These are phyloP conservation scores for Arbacia lixula DNA, from an alignment of 53 echinoderm and acorn worm genomes.

Conservation along the genomic window DNA sequence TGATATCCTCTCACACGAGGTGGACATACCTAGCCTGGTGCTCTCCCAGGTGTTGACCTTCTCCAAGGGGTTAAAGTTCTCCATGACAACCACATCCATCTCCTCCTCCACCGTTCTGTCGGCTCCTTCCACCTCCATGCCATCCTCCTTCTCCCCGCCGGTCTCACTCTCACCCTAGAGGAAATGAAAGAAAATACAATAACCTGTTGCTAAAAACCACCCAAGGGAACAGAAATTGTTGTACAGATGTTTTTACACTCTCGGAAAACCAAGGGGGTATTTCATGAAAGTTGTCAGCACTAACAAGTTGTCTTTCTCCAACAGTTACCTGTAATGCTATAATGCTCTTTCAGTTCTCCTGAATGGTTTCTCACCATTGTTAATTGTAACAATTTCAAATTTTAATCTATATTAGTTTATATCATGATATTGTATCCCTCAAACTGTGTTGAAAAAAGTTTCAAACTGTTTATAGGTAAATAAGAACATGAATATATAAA, in stretches of 20 bases:
- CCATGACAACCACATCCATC: slow-evolving; percentile 38
- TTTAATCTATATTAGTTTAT: too few relatives aligned
- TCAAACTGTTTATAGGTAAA: too few relatives aligned
- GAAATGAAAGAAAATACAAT: background rate
- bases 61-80: slow-evolving; percentile 62
- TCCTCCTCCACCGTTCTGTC: slow-evolving; percentile 34
- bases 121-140: background rate
- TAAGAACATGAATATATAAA: too few relatives aligned
- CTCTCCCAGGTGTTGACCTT: slow-evolving; percentile 95
- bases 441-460: too few relatives aligned
- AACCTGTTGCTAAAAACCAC: background rate
- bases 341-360: background rate
- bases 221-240: background rate
- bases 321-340: background rate
- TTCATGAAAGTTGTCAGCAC: background rate
- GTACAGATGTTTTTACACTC: too few relatives aligned
- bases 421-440: too few relatives aligned
- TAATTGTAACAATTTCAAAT: too few relatives aligned
- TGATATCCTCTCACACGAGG: too few relatives aligned
- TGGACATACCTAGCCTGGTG: slow-evolving; percentile 91
- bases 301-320: background rate
- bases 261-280: background rate
- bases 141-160: background rate
- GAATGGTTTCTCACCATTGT: too few relatives aligned
- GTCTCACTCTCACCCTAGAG: background rate